Base-by-base conservation (phyloP, 2,113 vertebrate species). In the Ploceus nigricollis region DNA sequence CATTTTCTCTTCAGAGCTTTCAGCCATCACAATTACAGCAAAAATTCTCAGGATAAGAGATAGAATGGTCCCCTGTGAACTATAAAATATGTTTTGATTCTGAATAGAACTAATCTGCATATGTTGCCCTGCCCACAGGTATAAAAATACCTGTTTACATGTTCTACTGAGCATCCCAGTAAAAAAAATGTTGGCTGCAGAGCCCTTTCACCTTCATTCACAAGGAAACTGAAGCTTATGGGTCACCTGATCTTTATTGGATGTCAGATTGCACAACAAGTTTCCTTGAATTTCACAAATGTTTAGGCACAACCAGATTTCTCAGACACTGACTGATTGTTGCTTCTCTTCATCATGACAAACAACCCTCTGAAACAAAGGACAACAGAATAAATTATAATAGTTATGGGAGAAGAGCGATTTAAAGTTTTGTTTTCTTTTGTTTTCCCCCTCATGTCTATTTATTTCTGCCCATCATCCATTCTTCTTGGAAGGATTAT, bases 241-340 rank as follows among this genome's bases (percentile, higher is more conserved):
- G 42, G 72, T 92, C 86, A 87, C 70, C 69, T 73, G 83, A 94
- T 84, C 64, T 84, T 89, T 89, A 73, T 40, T 86, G 87, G 50
- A 77, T 89, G 70, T 90, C 54, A 77, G n/a, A 91, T 96, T 96
- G 60, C 78, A 73, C 85, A 93, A 94, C 27, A 44, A 3, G 1
- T 72, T 94, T 95, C 93, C 91, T 82, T 65, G 78, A 90, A 91
- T 90, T 95, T 95, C 93, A 94, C 58, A 90, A 97, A 93, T 69
- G 27, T 91, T 94, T 94, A 93, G 96, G 42, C 73, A 82, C 64
- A 93, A 90, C 18, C 75, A 95, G 78, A 96, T 97, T 96, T 94
- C 50, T 71, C 63, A 70, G 71, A 58, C 81, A 44, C 50, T 71
- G 88, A 44, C 78, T 79, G 60, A 85, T 82, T 89, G 81, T 73